Conservation (phyloP, 1,140 invertebrate species). For the Spodoptera litura region DNA sequence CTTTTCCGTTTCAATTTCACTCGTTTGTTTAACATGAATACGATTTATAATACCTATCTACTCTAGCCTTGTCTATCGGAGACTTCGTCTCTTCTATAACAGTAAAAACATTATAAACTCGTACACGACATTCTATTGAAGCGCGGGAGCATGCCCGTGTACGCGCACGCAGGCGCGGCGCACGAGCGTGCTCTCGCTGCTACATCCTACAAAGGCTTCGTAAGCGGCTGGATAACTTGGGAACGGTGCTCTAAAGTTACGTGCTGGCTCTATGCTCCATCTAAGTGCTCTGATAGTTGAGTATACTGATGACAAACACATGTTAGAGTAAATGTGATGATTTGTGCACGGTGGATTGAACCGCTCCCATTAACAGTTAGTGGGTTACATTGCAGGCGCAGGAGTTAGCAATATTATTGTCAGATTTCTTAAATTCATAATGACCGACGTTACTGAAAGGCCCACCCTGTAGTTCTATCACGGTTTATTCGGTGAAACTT, state of each 20-base stretch:
- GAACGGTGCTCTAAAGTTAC: constrained; percentile 47
- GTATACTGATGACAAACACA: constrained; percentile 1
- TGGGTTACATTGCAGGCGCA: constrained; percentile 53
- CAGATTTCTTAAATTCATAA: constrained; percentile 81
- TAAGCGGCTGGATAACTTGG: constrained; percentile 43
- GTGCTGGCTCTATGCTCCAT: background rate
- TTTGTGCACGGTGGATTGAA: constrained; percentile 18
- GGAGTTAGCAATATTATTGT: constrained; percentile 82
- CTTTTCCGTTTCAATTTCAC: constrained; percentile 85
- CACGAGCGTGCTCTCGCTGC: constrained; percentile 4
- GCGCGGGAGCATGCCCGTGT: constrained; percentile 51
- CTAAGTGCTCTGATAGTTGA: background rate
- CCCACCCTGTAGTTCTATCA: constrained; percentile 78
- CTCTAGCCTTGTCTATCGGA: constrained; percentile 83
- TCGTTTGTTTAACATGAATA: constrained; percentile 81
- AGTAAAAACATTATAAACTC: constrained; percentile 82
- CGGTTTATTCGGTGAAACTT: constrained; percentile 52
- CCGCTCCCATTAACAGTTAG: constrained; percentile 49
- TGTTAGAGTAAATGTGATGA: constrained; percentile 9
- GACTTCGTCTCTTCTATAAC: constrained; percentile 80
- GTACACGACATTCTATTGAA: constrained; percentile 63
- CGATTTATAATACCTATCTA: constrained; percentile 82
- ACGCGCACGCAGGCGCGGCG: background rate
- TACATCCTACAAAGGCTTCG: constrained; percentile 28
- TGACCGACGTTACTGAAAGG: constrained; percentile 69